These are phyloP conservation scores for Drosophila meridionalis DNA, from an alignment of 2,888 invertebrate species.

Conservation along the genomic window DNA sequence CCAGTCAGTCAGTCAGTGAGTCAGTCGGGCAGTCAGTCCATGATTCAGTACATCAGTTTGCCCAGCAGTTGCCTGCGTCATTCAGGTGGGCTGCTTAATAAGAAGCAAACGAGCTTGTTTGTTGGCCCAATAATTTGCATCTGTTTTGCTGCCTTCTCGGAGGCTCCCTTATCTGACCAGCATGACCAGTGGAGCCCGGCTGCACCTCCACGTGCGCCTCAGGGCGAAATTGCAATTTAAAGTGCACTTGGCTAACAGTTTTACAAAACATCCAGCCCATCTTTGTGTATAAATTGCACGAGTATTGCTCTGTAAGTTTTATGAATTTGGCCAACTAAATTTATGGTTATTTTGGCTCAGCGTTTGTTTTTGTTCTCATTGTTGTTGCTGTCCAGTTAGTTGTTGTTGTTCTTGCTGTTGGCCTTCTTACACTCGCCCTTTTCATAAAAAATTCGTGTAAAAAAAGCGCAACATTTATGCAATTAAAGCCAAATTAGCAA, in stretches of 20 bases:
- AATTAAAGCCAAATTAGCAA: slow-evolving; percentile 82
- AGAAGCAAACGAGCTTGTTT: slow-evolving; percentile 73
- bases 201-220: neutral
- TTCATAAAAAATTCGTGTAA: slow-evolving; percentile 67
- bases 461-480: slow-evolving; percentile 81
- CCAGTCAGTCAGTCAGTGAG: slow-evolving; percentile 11
- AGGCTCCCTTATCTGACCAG: slow-evolving; percentile 46
- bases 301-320: slow-evolving; percentile 38
- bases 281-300: slow-evolving; percentile 2
- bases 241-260: slow-evolving; percentile 74
- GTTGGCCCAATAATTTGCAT: slow-evolving; percentile 58
- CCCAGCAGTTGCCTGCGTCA: slow-evolving; percentile 33
- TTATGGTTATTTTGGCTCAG: slow-evolving; percentile 59
- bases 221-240: slow-evolving; percentile 73
- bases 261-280: slow-evolving; percentile 60
- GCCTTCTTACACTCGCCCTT: slow-evolving; percentile 25
- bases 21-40: slow-evolving; percentile 18
- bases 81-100: slow-evolving; percentile 66
- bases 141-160: slow-evolving; percentile 51
- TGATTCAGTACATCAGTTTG: slow-evolving; percentile 21
- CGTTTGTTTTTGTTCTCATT: slow-evolving; percentile 26
- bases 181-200: neutral
- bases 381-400: slow-evolving; percentile 21
- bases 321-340: slow-evolving; percentile 64
- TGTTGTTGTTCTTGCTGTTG: slow-evolving; percentile 22